Percentiles rank a stretch among this genome's conserved stretches.
Conservation (phyloP, 2,797 vertebrate genomes). For the Chelon auratus region DNA sequence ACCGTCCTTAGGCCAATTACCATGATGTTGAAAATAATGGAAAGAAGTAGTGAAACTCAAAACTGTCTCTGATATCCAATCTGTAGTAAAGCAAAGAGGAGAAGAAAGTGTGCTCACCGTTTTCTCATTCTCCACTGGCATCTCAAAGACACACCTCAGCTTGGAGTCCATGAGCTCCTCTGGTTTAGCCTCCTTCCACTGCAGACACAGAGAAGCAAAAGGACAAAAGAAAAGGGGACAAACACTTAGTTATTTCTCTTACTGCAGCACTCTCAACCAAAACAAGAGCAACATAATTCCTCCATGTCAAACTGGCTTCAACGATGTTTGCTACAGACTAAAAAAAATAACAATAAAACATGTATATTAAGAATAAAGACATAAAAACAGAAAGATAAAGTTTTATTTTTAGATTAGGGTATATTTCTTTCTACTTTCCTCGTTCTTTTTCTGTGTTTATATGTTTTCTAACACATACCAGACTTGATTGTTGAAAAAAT, state of each 20-base stretch:
- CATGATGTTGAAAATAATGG: background rate
- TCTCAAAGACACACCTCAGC: constrained; percentile 98
- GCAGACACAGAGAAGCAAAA: constrained; percentile 46
- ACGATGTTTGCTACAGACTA: background rate
- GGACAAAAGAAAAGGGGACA: background rate
- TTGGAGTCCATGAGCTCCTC: constrained; percentile 99
- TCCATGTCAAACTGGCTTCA: background rate
- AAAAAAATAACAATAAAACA: background rate
- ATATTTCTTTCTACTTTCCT: background rate
- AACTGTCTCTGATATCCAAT: background rate
- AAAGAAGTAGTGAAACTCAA: background rate
- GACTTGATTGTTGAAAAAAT: background rate
- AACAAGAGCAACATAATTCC: background rate
- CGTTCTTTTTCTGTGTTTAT: background rate
- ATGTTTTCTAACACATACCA: no score
- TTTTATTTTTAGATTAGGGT: background rate
- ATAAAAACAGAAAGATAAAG: background rate
- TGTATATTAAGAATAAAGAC: background rate
- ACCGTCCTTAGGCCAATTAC: constrained; percentile 16
- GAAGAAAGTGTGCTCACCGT: constrained; percentile 82
- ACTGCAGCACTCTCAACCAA: background rate
- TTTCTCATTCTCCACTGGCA: constrained; percentile 96
- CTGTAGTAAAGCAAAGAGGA: background rate
- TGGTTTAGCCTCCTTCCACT: constrained; percentile 99
- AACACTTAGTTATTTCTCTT: background rate